phyloP scores from a whole-genome alignment of 2,797 vertebrate genomes.

The Prionace glauca region DNA sequence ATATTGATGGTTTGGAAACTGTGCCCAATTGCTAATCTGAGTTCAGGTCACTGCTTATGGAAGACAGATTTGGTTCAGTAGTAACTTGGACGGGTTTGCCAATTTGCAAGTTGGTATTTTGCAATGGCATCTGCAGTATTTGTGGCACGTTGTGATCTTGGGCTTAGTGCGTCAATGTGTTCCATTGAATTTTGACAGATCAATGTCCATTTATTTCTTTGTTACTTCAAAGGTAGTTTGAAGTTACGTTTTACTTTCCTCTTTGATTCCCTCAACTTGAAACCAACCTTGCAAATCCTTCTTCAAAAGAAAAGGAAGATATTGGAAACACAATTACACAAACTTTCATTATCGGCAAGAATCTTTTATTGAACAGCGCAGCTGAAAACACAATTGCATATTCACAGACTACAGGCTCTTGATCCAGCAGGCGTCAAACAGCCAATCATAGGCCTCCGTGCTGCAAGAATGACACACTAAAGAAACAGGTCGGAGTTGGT shows the following conservation, averaged over 20 bases:
- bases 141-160: neutral
- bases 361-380: neutral
- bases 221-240: neutral
- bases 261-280: neutral
- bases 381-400: neutral
- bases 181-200: neutral
- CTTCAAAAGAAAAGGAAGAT: neutral
- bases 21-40: neutral
- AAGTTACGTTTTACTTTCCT: neutral
- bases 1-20: too few species aligned
- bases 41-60: neutral
- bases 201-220: neutral
- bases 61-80: neutral
- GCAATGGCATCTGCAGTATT: neutral
- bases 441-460: too few species aligned
- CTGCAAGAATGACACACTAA: too few species aligned
- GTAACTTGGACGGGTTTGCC: neutral
- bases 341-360: neutral
- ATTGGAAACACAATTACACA: neutral
- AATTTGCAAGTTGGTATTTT: neutral
- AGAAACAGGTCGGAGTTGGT: too few species aligned
- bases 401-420: neutral
- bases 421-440: neutral
- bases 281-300: neutral
- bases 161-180: neutral